A percentile compares a stretch with the other conserved stretches of the same genome.
Evolutionary conservation across 2,888 invertebrate genomes (phyloP).

Genomic region (Cheiracanthium punctorium): DNA sequence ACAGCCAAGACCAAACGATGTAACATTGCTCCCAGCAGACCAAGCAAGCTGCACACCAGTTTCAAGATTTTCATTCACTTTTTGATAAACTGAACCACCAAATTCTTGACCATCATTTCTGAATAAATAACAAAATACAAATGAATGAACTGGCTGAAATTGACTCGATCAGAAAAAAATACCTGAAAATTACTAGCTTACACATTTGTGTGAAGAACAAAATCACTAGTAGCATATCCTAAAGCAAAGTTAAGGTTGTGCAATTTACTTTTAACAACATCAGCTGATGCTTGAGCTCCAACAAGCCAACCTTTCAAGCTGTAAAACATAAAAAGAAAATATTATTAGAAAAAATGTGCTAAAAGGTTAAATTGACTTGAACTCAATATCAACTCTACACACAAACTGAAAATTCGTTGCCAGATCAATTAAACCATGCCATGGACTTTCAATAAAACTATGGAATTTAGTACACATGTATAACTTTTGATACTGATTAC

Average conservation of each 20-base stretch:
- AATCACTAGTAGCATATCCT: constrained; percentile 92
- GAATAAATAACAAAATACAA: neutral
- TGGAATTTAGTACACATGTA: no score
- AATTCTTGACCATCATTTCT: constrained; percentile 96
- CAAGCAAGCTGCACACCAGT: constrained; percentile 94
- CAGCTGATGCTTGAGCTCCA: constrained; percentile 87
- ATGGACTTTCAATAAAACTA: no score
- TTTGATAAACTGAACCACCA: constrained; percentile 94
- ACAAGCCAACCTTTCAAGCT: constrained; percentile 87
- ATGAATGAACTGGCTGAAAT: neutral
- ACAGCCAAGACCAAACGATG: constrained; percentile 92
- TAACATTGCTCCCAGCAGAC: constrained; percentile 92
- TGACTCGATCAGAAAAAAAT: neutral
- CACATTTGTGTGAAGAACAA: constrained; percentile 96
- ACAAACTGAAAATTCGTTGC: no score
- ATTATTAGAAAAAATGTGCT: neutral
- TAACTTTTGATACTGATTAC: no score
- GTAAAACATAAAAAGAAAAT: neutral
- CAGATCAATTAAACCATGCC: no score
- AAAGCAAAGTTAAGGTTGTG: constrained; percentile 95
- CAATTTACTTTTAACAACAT: constrained; percentile 91
- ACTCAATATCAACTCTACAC: no score
- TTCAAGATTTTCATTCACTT: constrained; percentile 89
- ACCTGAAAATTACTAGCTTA: constrained; percentile 81
- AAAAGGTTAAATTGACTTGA: neutral